Conservation (phyloP, 2,888 invertebrate genomes). For the Ectemnius continuus region DNA sequence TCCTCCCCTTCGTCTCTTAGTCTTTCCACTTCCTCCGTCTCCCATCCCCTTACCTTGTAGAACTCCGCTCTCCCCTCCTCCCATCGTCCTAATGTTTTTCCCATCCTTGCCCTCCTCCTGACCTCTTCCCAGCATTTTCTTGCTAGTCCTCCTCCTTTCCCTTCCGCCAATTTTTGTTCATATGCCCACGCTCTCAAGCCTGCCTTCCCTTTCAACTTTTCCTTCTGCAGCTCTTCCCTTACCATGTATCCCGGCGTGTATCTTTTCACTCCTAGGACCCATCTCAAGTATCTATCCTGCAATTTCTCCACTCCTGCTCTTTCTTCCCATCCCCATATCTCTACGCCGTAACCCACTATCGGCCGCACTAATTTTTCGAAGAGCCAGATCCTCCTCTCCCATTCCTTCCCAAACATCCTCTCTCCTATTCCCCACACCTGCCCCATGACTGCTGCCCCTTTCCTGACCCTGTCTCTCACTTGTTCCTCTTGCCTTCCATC, state of each 20-base stretch:
- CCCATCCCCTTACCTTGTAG: not conserved
- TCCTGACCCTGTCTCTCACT: not conserved
- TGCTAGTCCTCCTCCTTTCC: not conserved
- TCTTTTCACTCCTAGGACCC: not conserved
- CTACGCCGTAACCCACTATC: not conserved
- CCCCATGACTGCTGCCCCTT: not conserved
- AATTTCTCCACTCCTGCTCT: not conserved
- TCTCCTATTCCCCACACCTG: not conserved
- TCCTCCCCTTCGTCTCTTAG: not conserved
- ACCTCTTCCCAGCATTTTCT: not conserved
- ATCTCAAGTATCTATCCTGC: not conserved
- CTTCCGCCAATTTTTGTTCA: not conserved
- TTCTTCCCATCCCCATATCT: not conserved
- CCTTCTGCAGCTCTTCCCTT: not conserved
- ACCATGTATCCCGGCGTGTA: not conserved
- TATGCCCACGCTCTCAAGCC: not conserved
- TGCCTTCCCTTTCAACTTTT: not conserved
- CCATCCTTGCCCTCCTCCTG: not conserved
- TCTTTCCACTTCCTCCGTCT: not conserved
- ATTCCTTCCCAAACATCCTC: not conserved
- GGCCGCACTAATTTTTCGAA: not conserved
- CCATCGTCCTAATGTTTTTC: not conserved
- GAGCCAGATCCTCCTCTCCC: not conserved
- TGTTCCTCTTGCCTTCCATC: not conserved
- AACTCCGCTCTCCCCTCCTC: not conserved